These are phyloP conservation scores for Hydrozoanthus tunicans DNA, from an alignment of 64 coral and sea anemone genomes.

Conservation along the genomic window DNA sequence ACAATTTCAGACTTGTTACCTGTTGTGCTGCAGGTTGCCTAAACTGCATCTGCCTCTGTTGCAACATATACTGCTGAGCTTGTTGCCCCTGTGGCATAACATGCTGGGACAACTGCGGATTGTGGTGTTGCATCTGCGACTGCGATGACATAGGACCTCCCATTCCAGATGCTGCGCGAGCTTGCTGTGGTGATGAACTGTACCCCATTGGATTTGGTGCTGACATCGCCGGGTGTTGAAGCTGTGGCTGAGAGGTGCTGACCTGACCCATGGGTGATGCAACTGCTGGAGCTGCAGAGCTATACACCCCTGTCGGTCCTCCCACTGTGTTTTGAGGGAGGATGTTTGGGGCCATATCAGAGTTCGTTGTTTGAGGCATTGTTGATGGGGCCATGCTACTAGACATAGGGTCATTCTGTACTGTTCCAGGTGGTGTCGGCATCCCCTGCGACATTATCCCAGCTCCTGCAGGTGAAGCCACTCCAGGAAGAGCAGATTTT, in stretches of 20 bases:
- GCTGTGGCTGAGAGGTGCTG: slow-evolving; percentile 60
- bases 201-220: slow-evolving; percentile 70
- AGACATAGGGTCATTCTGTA: slow-evolving; percentile 30
- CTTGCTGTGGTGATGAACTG: slow-evolving; percentile 56
- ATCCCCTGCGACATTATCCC: slow-evolving; percentile 18
- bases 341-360: slow-evolving; percentile 37
- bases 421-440: slow-evolving; percentile 19
- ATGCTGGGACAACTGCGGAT: slow-evolving; percentile 64
- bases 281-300: slow-evolving; percentile 39
- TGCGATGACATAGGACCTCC: slow-evolving; percentile 62
- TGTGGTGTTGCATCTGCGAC: slow-evolving; percentile 70
- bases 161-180: slow-evolving; percentile 57
- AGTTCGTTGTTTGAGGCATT: slow-evolving; percentile 33
- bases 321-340: slow-evolving; percentile 52
- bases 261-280: slow-evolving; percentile 58
- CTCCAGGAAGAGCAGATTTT: slow-evolving; percentile 6
- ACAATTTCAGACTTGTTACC: slow-evolving; percentile 33
- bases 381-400: slow-evolving; percentile 29
- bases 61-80: slow-evolving; percentile 74
- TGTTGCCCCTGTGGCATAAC: slow-evolving; percentile 82
- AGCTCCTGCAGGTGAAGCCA: slow-evolving; percentile 15
- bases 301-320: slow-evolving; percentile 31
- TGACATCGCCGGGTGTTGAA: slow-evolving; percentile 80
- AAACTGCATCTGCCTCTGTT: slow-evolving; percentile 89
- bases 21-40: slow-evolving; percentile 70